Base-by-base conservation (phyloP, 1,140 invertebrate genomes). In the Listronotus bonariensis region DNA sequence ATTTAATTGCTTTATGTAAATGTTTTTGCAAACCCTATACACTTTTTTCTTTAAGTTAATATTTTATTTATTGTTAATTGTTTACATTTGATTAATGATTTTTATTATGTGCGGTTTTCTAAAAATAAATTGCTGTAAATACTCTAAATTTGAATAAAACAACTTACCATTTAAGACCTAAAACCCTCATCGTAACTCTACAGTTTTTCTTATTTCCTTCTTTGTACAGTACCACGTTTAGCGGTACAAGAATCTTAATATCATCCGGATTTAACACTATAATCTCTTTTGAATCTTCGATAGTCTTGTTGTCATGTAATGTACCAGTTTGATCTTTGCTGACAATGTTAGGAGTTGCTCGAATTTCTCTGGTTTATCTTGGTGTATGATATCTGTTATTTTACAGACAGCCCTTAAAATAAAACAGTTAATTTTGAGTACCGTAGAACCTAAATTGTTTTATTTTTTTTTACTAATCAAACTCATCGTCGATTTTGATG, bases 231-330 rank as follows among this genome's bases (percentile, higher is more conserved):
- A 64, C 49, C 1, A 78, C 72, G 10, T 67, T 64, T 48, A 75
- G 65, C 6, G 77, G 77, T 17, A 78, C 72, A 36, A 78, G 66
- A n/a, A 78, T 70, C 68, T 78, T 78, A 12, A 78, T 78, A 55
- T 78, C 77, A 15, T 72, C 62, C 0, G 76, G 74, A 32, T 60
- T 64, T 32, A 78, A 52, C 17, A 58, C 31, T 11, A 78, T 77
- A 14, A 77, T 70, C 15, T 69, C 51, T 53, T 61, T 72, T 78
- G 77, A 0, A 55, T 51, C 45, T 57, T 62, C 1, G 69, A 71
- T 32, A 78, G 34, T 43, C 69, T 67, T 10, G 41, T 67, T 8
- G 49, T 52, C 58, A 78, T 75, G 41, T 75, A 70, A 14, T 72
- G 41, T 1, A 63, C 59, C 10, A 78, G 55, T 48, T 70, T 71